These are phyloP conservation scores for Tenthredo scrophulariae DNA, from an alignment of 2,888 invertebrate species.

Conservation along the genomic window DNA sequence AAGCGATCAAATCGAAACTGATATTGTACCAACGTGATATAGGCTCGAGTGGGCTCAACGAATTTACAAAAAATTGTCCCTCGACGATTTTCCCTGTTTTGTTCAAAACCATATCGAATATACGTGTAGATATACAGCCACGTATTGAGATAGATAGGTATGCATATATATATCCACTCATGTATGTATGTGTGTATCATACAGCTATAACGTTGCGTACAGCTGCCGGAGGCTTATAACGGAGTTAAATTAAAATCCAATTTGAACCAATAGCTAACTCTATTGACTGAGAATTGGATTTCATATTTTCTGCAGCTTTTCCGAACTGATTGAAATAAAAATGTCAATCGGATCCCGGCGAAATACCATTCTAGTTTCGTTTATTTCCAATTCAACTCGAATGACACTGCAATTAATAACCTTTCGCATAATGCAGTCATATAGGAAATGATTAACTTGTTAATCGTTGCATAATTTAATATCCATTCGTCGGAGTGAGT, in stretches of 20 bases:
- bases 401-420: neutral
- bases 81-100: conserved; percentile 13
- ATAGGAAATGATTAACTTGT: neutral
- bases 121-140: neutral
- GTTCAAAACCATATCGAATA: conserved; percentile 24
- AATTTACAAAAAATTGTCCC: conserved; percentile 37
- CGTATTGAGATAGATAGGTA: neutral
- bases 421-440: neutral
- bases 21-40: conserved; percentile 27
- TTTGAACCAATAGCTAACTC: conserved; percentile 62
- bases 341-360: neutral
- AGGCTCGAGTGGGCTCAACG: conserved; percentile 25
- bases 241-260: conserved; percentile 66
- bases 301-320: conserved; percentile 57
- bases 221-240: conserved; percentile 53
- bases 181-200: neutral
- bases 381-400: neutral
- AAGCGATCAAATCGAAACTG: conserved; percentile 30
- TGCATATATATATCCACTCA: neutral
- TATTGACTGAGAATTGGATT: conserved; percentile 59
- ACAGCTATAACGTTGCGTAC: conserved; percentile 1
- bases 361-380: neutral
- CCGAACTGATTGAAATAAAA: conserved; percentile 42
- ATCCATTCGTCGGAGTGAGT: neutral
- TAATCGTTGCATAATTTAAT: neutral